Conservation (phyloP, 2,888 invertebrate species). For the Eupithecia vulgata region DNA sequence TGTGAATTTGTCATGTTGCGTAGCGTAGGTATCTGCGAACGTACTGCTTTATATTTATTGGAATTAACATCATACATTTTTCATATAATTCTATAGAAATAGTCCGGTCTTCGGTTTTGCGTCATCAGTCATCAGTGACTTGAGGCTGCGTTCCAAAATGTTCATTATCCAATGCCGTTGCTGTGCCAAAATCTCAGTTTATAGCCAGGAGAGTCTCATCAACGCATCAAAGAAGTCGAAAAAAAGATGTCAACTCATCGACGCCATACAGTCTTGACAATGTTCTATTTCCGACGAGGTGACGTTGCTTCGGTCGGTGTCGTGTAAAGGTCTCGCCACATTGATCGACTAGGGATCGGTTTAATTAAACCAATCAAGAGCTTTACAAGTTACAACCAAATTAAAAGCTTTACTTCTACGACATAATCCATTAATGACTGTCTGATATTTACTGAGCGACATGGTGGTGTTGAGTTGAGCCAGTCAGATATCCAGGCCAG, state of each 20-base stretch:
- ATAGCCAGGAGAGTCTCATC: constrained; percentile 28
- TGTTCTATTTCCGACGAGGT: constrained; percentile 30
- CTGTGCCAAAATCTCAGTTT: constrained; percentile 34
- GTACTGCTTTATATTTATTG: constrained; percentile 24
- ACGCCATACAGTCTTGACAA: constrained; percentile 38
- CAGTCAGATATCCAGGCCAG: background rate
- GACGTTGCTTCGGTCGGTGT: constrained; percentile 13
- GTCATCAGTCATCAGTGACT: constrained; percentile 28
- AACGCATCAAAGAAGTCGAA: constrained; percentile 24
- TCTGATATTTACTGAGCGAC: background rate
- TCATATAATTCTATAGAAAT: constrained; percentile 24
- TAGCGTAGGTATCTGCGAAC: constrained; percentile 17
- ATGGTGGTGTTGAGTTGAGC: background rate
- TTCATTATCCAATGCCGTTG: constrained; percentile 28
- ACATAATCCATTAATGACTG: background rate
- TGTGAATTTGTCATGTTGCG: constrained; percentile 35
- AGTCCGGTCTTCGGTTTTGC: constrained; percentile 29
- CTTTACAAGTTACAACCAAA: background rate
- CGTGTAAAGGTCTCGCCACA: constrained; percentile 17
- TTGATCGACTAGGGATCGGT: background rate
- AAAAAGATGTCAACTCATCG: constrained; percentile 32
- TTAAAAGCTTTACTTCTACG: background rate
- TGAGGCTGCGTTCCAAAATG: constrained; percentile 30
- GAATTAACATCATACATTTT: constrained; percentile 23
- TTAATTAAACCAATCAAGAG: background rate